phyloP scores from a whole-genome alignment of 2,888 invertebrate species.

The Seira musarum region DNA sequence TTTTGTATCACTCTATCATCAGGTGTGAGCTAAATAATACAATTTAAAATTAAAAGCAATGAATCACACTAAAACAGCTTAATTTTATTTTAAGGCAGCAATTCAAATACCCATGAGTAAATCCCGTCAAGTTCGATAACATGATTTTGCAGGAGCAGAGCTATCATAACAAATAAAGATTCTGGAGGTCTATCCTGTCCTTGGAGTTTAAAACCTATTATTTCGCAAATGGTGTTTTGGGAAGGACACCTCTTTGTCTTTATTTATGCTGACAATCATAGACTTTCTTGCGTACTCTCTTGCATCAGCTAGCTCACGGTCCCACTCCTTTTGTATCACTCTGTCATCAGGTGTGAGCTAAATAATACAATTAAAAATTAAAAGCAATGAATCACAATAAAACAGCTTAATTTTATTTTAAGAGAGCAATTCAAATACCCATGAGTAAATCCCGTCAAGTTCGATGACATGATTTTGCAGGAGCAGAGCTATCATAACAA shows the following conservation, averaged over 20 bases:
- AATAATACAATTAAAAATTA: conserved; percentile 50
- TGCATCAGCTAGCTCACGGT: conserved; percentile 86
- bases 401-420: conserved; percentile 3
- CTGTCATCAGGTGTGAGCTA: conserved; percentile 90
- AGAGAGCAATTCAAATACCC: conserved; percentile 80
- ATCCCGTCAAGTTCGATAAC: conserved; percentile 91
- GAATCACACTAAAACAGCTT: background rate
- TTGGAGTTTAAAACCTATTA: conserved; percentile 92
- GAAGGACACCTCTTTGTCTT: conserved; percentile 80
- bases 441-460: conserved; percentile 90
- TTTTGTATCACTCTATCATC: conserved; percentile 86
- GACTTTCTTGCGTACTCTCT: conserved; percentile 91
- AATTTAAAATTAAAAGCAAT: conserved; percentile 16
- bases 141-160: conserved; percentile 89
- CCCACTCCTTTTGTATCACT: conserved; percentile 85
- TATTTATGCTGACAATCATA: conserved; percentile 72
- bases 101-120: conserved; percentile 87
- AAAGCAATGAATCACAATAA: background rate
- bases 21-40: conserved; percentile 83
- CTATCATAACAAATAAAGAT: conserved; percentile 90
- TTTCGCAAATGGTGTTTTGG: conserved; percentile 90
- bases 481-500: conserved; percentile 90
- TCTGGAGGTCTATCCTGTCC: conserved; percentile 71
- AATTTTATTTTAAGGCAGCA: conserved; percentile 7
- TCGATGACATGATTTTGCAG: conserved; percentile 90